Percentiles rank a stretch among this genome's conserved stretches.
Conservation (phyloP, 30 jellyfish, hydroid and myxozoan species). For the Hydra vulgaris region DNA sequence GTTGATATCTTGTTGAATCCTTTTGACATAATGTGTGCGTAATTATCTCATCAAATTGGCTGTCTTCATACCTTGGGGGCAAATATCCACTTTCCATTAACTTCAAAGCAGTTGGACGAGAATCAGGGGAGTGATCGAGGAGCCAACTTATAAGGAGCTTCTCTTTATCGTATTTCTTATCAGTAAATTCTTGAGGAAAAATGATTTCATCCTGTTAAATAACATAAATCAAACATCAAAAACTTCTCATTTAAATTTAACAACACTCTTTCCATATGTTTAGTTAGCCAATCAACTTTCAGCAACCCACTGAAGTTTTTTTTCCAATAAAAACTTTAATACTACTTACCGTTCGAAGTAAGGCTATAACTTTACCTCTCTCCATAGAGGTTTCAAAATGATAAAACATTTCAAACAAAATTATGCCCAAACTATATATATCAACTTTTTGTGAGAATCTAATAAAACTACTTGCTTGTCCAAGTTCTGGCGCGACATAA, state of each 20-base stretch:
- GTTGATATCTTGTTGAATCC: constrained; percentile 63
- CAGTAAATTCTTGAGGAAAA: constrained; percentile 70
- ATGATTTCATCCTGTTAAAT: constrained; percentile 41
- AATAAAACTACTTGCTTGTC: constrained; percentile 27
- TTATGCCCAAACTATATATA: constrained; percentile 79
- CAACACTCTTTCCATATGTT: too few relatives aligned
- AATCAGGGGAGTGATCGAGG: constrained; percentile 58
- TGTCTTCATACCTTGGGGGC: constrained; percentile 78
- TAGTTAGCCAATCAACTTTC: too few relatives aligned
- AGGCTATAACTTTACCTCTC: constrained; percentile 52
- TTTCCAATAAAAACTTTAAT: too few relatives aligned
- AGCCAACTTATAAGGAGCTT: constrained; percentile 54
- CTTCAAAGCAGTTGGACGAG: constrained; percentile 73
- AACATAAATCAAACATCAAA: too few relatives aligned
- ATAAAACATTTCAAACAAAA: constrained; percentile 84
- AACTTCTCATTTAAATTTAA: too few relatives aligned
- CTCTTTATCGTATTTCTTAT: constrained; percentile 35
- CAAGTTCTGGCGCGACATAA: constrained; percentile 94
- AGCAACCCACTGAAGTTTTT: neutral
- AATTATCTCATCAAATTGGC: constrained; percentile 67
- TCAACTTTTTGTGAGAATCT: constrained; percentile 77
- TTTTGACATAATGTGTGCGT: constrained; percentile 66
- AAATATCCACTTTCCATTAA: constrained; percentile 77
- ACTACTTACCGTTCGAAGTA: constrained; percentile 46
- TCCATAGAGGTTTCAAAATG: constrained; percentile 74